Conservation (phyloP, 2,888 invertebrate species). For the Zootermopsis nevadensis region DNA sequence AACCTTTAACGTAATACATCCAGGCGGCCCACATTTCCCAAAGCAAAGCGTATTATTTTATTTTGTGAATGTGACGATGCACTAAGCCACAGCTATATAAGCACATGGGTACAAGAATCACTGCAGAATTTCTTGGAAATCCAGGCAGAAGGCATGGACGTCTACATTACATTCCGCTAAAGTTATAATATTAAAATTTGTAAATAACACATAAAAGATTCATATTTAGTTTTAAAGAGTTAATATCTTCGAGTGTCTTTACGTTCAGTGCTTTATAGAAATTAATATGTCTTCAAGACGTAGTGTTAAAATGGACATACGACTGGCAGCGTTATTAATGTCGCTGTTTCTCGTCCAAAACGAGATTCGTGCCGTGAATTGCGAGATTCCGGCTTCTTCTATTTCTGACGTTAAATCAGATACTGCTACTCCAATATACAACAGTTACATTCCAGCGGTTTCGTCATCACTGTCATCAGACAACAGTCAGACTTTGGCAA, state of each 20-base stretch:
- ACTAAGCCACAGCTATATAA: conserved; percentile 26
- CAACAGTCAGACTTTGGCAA: not conserved
- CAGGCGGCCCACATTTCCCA: conserved; percentile 18
- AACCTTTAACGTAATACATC: not conserved
- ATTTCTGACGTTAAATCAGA: not conserved
- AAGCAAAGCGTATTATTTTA: conserved; percentile 8
- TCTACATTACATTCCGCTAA: not conserved
- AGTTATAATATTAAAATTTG: not conserved
- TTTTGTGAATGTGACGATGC: conserved; percentile 22
- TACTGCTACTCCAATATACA: not conserved
- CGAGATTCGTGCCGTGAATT: not conserved
- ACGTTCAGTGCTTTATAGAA: not conserved
- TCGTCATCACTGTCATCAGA: not conserved
- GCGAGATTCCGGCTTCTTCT: not conserved
- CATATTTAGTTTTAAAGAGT: not conserved
- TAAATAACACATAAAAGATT: too few relatives aligned
- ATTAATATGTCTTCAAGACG: not conserved
- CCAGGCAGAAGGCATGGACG: not conserved
- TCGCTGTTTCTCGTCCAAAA: not conserved
- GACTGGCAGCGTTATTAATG: not conserved
- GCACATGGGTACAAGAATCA: not conserved
- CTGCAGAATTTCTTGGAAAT: not conserved
- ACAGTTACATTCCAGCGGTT: too few relatives aligned
- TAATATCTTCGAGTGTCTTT: not conserved
- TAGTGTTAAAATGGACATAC: not conserved